Conservation (phyloP, 2,113 vertebrate species). For the Cyanoramphus novaezelandiae region DNA sequence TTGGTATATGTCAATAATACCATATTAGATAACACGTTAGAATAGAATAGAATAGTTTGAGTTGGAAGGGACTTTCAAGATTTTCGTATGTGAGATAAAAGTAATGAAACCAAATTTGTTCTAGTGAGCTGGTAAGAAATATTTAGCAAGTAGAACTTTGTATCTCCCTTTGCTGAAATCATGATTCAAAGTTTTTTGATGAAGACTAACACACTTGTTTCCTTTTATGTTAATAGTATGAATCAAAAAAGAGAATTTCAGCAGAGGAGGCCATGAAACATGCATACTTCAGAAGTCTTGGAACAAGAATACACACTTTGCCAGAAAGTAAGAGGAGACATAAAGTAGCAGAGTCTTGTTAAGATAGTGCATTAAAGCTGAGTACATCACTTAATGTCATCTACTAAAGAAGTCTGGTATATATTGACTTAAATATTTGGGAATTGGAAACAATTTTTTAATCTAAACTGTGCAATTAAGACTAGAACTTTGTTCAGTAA, state of each 20-base stretch:
- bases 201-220: background rate
- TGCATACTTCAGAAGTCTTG: slow-evolving; percentile 93
- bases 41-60: background rate
- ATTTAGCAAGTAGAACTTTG: background rate
- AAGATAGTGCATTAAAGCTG: background rate
- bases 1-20: background rate
- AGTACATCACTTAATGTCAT: background rate
- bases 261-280: slow-evolving; percentile 98
- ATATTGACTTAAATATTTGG: background rate
- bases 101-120: background rate
- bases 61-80: background rate
- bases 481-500: background rate
- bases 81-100: background rate
- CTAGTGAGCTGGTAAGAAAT: background rate
- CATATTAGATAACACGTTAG: background rate
- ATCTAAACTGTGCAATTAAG: background rate
- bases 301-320: slow-evolving; percentile 87
- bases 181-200: background rate
- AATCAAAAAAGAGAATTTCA: slow-evolving; percentile 96
- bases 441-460: background rate
- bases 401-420: background rate
- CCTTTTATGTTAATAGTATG: slow-evolving; percentile 80
- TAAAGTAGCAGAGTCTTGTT: background rate
- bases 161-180: background rate
- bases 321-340: slow-evolving; percentile 88